Evolutionary conservation across 2,888 invertebrate genomes (phyloP).

Genomic region (Celastrina argiolus): DNA sequence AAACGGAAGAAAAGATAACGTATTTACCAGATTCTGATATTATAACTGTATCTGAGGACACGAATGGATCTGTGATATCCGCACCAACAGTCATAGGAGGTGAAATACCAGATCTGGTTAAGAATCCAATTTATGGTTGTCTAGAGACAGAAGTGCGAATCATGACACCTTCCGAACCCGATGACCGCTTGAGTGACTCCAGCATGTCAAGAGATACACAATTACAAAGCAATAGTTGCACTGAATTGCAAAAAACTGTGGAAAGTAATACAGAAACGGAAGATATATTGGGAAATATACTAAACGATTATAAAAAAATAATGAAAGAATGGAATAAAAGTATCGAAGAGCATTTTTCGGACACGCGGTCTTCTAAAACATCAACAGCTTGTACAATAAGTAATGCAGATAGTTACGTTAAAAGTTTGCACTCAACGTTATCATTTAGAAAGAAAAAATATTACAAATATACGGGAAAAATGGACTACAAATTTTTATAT

Average conservation of each 20-base stretch:
- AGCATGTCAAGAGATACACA: conserved; percentile 60
- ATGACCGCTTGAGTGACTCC: conserved; percentile 50
- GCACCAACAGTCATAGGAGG: conserved; percentile 50
- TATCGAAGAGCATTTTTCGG: conserved; percentile 58
- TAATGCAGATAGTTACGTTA: conserved; percentile 55
- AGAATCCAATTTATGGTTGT: conserved; percentile 67
- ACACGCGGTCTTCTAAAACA: conserved; percentile 49
- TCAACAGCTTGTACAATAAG: conserved; percentile 49
- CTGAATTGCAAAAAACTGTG: conserved; percentile 63
- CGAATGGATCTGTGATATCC: conserved; percentile 56
- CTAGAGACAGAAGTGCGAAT: conserved; percentile 51
- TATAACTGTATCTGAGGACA: conserved; percentile 63
- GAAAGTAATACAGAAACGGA: conserved; percentile 46
- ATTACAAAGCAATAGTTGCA: conserved; percentile 62
- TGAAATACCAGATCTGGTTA: conserved; percentile 60
- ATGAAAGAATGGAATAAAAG: conserved; percentile 74
- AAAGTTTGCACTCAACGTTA: conserved; percentile 60
- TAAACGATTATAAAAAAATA: conserved; percentile 67
- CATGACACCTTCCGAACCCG: conserved; percentile 39
- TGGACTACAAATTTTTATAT: conserved; percentile 54
- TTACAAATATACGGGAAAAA: conserved; percentile 46
- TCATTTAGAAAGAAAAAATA: conserved; percentile 54
- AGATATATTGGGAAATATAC: conserved; percentile 52
- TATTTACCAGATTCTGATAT: conserved; percentile 69
- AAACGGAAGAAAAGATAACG: conserved; percentile 62